These are phyloP conservation scores for Takifugu rubripes DNA, from an alignment of 2,797 vertebrate species.

Conservation along the genomic window DNA sequence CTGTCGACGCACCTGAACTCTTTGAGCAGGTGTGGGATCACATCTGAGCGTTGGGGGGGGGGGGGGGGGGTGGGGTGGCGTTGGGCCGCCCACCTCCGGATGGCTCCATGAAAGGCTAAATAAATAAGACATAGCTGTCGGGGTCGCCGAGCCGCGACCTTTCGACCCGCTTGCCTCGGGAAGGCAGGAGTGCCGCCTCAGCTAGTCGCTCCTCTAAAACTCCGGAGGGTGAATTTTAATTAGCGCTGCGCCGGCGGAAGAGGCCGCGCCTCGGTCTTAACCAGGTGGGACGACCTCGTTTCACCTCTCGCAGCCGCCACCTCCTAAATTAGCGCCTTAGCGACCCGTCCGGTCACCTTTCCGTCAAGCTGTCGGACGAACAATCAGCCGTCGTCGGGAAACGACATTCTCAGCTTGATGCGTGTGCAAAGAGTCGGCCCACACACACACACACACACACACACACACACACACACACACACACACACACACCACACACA, in stretches of 20 bases:
- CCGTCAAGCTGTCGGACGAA: too few relatives aligned
- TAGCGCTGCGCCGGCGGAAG: slow-evolving; percentile 50
- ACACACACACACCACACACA: too few relatives aligned
- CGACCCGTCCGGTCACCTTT: too few relatives aligned
- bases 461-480: too few relatives aligned
- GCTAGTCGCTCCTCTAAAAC: slow-evolving; percentile 38
- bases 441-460: too few relatives aligned
- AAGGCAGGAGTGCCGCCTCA: slow-evolving; percentile 55
- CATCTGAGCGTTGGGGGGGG: not conserved
- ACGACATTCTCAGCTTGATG: too few relatives aligned
- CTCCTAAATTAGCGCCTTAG: too few relatives aligned
- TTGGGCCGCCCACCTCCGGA: not conserved
- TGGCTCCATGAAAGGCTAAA: not conserved
- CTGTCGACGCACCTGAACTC: not conserved
- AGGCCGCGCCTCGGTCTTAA: slow-evolving; percentile 69
- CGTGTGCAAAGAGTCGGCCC: too few relatives aligned
- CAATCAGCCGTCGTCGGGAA: too few relatives aligned
- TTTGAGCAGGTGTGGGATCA: slow-evolving; percentile 1
- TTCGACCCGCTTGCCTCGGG: slow-evolving; percentile 55
- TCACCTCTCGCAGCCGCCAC: slow-evolving; percentile 24
- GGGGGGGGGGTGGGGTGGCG: not conserved
- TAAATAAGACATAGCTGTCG: slow-evolving; percentile 36
- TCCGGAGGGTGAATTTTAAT: slow-evolving; percentile 69
- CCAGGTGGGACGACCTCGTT: slow-evolving; percentile 49
- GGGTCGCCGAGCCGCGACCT: slow-evolving; percentile 60